These are phyloP conservation scores for Acanthaster planci DNA, from an alignment of 35 echinoderm and acorn worm genomes.

Conservation along the genomic window DNA sequence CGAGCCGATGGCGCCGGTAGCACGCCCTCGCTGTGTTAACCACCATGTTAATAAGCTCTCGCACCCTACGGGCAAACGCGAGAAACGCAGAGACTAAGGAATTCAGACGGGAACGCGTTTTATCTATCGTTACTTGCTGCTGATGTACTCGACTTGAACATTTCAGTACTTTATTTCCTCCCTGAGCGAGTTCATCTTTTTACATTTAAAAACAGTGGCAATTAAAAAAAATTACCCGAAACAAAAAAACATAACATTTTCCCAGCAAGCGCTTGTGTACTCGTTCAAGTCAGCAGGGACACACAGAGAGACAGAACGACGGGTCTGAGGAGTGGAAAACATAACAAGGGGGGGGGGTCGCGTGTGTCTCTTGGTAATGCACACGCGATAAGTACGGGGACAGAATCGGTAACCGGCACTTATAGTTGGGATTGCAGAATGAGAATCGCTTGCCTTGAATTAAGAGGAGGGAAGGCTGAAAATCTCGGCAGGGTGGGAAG, in stretches of 20 bases:
- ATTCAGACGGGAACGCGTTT: not conserved
- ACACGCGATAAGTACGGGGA: slow-evolving; percentile 2
- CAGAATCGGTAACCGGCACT: not conserved
- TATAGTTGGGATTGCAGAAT: too few relatives aligned
- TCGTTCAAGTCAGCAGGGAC: too few relatives aligned
- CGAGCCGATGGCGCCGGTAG: not conserved
- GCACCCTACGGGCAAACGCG: not conserved
- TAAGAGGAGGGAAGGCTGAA: too few relatives aligned
- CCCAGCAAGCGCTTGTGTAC: too few relatives aligned
- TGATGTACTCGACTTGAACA: not conserved
- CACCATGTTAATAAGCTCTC: not conserved
- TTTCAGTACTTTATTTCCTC: slow-evolving; percentile 20
- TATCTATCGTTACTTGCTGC: too few relatives aligned
- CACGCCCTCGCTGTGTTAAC: slow-evolving; percentile 8
- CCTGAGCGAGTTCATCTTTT: not conserved
- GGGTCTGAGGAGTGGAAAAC: not conserved
- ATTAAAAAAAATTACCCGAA: too few relatives aligned
- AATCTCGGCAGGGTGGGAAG: too few relatives aligned
- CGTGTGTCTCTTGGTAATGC: slow-evolving; percentile 14
- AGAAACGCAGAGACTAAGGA: not conserved
- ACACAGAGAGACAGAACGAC: not conserved
- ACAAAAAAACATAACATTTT: too few relatives aligned
- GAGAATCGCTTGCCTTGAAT: too few relatives aligned
- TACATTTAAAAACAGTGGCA: not conserved
- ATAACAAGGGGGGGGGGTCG: not conserved